phyloP scores from a whole-genome alignment of 2,797 vertebrate species.

The Macrochelys suwanniensis region DNA sequence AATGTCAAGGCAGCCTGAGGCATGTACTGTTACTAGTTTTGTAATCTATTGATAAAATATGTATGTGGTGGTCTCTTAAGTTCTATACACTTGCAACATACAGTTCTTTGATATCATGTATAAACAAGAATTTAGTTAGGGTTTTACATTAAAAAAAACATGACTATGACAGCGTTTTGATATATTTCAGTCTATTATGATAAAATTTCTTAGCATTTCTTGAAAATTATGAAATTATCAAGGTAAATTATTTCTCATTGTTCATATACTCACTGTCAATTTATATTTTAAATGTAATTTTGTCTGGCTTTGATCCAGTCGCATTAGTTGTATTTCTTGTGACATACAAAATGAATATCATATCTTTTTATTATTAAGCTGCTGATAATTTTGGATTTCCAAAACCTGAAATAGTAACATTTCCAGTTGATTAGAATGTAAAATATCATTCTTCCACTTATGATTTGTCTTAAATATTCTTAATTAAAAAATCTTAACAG shows the following conservation, averaged over 20 bases:
- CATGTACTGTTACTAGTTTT: not conserved
- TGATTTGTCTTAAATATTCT: not conserved
- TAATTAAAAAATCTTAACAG: not conserved
- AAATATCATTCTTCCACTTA: not conserved
- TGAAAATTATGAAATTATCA: not conserved
- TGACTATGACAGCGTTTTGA: not conserved
- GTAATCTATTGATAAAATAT: not conserved
- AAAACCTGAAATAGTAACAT: not conserved
- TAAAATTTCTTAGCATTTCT: not conserved
- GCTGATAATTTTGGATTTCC: not conserved
- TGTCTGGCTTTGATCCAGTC: not conserved
- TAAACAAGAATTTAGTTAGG: not conserved
- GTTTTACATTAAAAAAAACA: not conserved
- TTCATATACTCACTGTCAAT: not conserved
- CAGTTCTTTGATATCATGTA: not conserved
- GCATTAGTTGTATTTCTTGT: not conserved
- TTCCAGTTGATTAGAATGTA: not conserved
- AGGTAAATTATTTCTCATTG: not conserved
- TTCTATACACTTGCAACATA: not conserved
- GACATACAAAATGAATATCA: not conserved
- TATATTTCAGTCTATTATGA: not conserved
- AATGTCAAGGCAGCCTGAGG: not conserved
- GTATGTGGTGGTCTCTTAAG: not conserved
- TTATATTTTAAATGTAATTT: fast-evolving
- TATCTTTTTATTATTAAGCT: not conserved